Conservation (phyloP, 92 coral and sea anemone species). For the Porites evermanni region DNA sequence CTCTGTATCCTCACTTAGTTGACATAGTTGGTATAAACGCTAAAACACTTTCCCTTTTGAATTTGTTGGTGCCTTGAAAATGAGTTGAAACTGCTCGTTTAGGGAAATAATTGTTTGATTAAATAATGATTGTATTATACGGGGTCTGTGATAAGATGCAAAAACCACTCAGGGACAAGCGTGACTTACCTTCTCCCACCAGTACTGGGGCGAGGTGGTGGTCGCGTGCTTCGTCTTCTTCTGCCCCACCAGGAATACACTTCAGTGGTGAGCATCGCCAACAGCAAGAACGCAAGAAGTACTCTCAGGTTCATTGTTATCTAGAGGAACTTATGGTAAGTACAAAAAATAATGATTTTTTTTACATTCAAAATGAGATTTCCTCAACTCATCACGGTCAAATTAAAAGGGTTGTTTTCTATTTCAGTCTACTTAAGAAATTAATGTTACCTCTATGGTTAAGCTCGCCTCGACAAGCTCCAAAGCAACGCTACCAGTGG, state of each 20-base stretch:
- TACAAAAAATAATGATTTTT: not conserved
- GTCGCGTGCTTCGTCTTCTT: not conserved
- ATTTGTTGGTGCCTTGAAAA: too few relatives aligned
- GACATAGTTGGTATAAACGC: too few relatives aligned
- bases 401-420: too few relatives aligned
- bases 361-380: not conserved
- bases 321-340: not conserved
- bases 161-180: not conserved
- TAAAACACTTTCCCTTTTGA: too few relatives aligned
- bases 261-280: conserved; percentile 4
- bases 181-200: not conserved
- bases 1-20: too few relatives aligned
- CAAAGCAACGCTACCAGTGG: too few relatives aligned
- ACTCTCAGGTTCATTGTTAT: not conserved
- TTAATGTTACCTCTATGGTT: too few relatives aligned
- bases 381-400: too few relatives aligned
- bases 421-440: too few relatives aligned
- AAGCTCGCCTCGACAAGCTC: too few relatives aligned
- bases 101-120: too few relatives aligned
- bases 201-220: not conserved
- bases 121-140: not conserved
- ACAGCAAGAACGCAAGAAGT: not conserved
- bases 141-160: not conserved
- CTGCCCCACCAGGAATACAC: not conserved
- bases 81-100: too few relatives aligned